A percentile compares a stretch with the other conserved stretches of the same genome.
phyloP scores from a whole-genome alignment of 35 echinoderm and acorn worm species.

The Lytechinus variegatus region DNA sequence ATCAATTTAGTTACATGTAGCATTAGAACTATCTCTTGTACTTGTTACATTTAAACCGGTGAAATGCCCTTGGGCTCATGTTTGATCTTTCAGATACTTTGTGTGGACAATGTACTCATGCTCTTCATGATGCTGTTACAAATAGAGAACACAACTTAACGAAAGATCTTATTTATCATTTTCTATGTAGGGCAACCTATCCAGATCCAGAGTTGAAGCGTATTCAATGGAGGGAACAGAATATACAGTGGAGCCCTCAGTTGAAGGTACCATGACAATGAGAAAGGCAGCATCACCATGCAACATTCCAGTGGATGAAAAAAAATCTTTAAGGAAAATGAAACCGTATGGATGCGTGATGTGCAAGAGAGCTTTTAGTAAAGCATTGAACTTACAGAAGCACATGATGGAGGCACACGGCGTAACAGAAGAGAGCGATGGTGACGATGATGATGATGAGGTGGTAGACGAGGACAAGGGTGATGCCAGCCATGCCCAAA shows the following conservation, averaged over 20 bases:
- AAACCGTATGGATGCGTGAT: neutral
- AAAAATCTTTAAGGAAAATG: neutral
- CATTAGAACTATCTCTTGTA: no score
- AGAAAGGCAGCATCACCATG: neutral
- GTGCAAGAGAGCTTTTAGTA: neutral
- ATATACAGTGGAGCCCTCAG: neutral
- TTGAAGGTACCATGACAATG: neutral
- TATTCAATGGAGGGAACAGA: no score
- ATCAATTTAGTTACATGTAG: no score
- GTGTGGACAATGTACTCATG: no score
- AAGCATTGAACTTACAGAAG: neutral
- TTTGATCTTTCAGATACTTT: no score
- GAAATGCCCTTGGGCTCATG: no score
- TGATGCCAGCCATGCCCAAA: neutral
- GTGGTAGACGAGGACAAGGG: neutral
- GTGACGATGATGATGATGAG: neutral
- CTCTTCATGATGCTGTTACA: no score
- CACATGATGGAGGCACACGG: neutral
- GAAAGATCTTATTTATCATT: no score
- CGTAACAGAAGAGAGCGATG: neutral
- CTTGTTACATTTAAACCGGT: no score
- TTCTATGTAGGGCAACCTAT: neutral
- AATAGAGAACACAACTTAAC: no score
- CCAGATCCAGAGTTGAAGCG: neutral
- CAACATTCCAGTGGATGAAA: neutral